These are phyloP conservation scores for Axinella damicornis DNA, from an alignment of 37 sponge, comb jelly and placozoan genomes.

Conservation along the genomic window DNA sequence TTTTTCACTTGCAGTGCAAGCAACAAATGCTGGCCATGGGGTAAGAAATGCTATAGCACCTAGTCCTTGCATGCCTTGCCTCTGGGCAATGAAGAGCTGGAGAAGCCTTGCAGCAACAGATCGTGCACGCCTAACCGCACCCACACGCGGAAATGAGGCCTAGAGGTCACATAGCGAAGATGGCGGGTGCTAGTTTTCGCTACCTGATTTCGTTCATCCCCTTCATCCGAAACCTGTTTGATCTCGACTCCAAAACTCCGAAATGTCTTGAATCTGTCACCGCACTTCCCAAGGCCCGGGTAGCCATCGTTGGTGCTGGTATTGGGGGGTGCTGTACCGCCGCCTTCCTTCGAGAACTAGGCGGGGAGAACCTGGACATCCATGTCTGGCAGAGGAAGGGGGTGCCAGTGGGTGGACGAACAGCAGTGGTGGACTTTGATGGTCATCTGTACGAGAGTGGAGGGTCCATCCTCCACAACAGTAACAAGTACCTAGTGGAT, in stretches of 20 bases:
- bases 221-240: not conserved
- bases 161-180: too few relatives aligned
- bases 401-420: conserved; percentile 75
- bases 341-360: conserved; percentile 80
- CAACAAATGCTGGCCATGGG: too few relatives aligned
- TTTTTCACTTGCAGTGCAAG: too few relatives aligned
- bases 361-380: conserved; percentile 62
- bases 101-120: too few relatives aligned
- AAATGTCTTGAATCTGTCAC: too few relatives aligned
- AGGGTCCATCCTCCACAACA: conserved; percentile 79
- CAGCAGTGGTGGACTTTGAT: conserved; percentile 57
- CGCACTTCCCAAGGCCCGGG: conserved; percentile 25
- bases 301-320: conserved; percentile 85
- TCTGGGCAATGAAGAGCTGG: too few relatives aligned
- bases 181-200: too few relatives aligned
- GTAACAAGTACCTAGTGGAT: conserved; percentile 84
- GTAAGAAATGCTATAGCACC: too few relatives aligned
- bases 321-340: conserved; percentile 83
- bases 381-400: conserved; percentile 75
- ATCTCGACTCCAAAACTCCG: too few relatives aligned
- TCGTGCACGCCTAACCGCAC: too few relatives aligned
- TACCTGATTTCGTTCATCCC: conserved; percentile 12
- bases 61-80: too few relatives aligned
- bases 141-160: too few relatives aligned
- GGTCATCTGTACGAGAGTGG: conserved; percentile 85